Base-by-base conservation (phyloP, 2,888 invertebrate species). In the Trachelus tabidus region DNA sequence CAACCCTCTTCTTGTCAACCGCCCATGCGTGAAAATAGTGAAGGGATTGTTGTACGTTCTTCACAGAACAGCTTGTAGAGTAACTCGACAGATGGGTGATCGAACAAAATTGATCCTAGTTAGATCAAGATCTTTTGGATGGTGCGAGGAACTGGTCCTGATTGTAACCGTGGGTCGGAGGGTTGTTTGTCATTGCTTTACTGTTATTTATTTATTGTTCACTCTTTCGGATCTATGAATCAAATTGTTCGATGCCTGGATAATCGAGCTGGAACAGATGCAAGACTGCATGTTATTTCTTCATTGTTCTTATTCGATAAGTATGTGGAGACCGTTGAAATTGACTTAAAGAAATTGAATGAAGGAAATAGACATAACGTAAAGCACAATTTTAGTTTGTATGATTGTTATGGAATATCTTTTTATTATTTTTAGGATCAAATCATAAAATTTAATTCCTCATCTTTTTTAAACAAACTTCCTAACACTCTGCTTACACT, bases 1-100 rank as follows among this genome's bases (percentile, higher is more conserved):
- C 23, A 9, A 56, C 56, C 56, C 56, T 56, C 56, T 87, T 86
- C 85, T 87, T 85, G 84, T 77, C 77, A 84, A 85, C 84, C 85
- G 80, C 79, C 80, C 79, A 80, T 73, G 84, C 81, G 84, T 85
- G 40, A 83, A 85, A 78, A 78, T 78, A 75, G 75, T 71, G 75
- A 78, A 84, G 82, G 80, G 84, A 84, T 76, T 78, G 56, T 56
- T 23, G 56, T 56, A 56, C 56, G 56, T 56, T 71, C 71, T 9
- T 34, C n/a, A 15, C 31, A 2, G 31, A 11, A 71, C 12, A 31
- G 69, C 37, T 37, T 12, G 69, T 69, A 69, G 56, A 56, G 71
- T 33, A 68, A 68, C 71, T 34, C 34, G 77, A 77, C 81, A 82
- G 81, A 81, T 82, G 81, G 69, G 37, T 30, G 77, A 82, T 77